Evolutionary conservation across 2,797 vertebrate genomes (phyloP), one percentile per base, ranked within the genome.

Genomic region (Eutrigla gurnardus): DNA sequence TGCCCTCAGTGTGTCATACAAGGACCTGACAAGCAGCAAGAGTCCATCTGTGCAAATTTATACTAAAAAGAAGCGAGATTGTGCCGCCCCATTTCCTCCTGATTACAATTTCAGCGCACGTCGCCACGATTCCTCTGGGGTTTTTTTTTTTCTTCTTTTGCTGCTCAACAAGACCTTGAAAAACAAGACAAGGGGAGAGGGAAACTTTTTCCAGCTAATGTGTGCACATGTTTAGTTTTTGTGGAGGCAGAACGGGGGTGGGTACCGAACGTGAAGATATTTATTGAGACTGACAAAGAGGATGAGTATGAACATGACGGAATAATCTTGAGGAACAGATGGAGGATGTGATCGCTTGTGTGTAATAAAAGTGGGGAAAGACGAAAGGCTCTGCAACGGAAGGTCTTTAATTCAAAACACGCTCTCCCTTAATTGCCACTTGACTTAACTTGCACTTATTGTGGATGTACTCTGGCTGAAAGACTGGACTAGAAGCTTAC

Each of bases 111-210:
- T 80, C 88, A 88, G 82, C 8, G 50, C 81, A 83, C 71, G 72
- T 89, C 80, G 9, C 75, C 36, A 33, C 80, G 73, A 82, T 86
- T 90, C 89, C 92, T 85, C 81, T 37, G 88, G 90, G 91, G 86
- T 84, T 90, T 40, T 46, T 46, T 45, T 6, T 49, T 49, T n/a
- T 46, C 83, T 6, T 52, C 13, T 85, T 74, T 84, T 45, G 61
- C 81, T 73, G 77, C 90, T 84, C 84, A 58, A 86, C 85, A 42
- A 92, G 91, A 92, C 89, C 87, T 92, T 91, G 90, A 92, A 86
- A 88, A 90, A 86, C 87, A 86, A 90, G 87, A 85, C 88, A 85
- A 89, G 90, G 87, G 85, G 88, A 83, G 50, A 65, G 67, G 61
- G 1, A 83, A 88, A 88, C 64, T 91, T 87, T 87, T 25, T 66